A percentile compares a stretch with the other conserved stretches of the same genome.
Conservation (phyloP, 2,113 vertebrate species). For the Paramisgurnus dabryanus region DNA sequence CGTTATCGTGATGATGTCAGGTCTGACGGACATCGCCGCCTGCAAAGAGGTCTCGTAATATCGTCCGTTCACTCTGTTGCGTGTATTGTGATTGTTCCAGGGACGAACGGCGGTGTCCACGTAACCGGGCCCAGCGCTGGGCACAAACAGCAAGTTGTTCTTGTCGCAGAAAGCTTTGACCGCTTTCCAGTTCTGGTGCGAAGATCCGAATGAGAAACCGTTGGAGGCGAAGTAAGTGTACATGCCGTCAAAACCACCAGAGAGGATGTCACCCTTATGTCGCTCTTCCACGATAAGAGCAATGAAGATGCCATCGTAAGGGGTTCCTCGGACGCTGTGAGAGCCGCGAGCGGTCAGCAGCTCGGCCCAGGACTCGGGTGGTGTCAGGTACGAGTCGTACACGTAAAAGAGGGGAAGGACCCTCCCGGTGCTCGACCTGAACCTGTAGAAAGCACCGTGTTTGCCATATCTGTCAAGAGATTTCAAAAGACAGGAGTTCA, state of each 20-base stretch:
- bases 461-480: conserved; percentile 77
- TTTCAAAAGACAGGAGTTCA: not conserved
- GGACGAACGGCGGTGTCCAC: conserved; percentile 85
- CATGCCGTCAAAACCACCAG: conserved; percentile 83
- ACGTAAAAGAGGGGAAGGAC: conserved; percentile 87
- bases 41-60: conserved; percentile 89
- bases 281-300: conserved; percentile 85
- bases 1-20: conserved; percentile 85
- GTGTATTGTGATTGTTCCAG: conserved; percentile 91
- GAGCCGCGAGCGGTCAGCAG: conserved; percentile 80
- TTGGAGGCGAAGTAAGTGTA: conserved; percentile 92
- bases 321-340: conserved; percentile 80
- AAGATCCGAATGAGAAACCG: conserved; percentile 89
- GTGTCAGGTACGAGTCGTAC: conserved; percentile 87
- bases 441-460: conserved; percentile 85
- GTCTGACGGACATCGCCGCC: conserved; percentile 81
- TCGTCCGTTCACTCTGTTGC: conserved; percentile 86
- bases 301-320: conserved; percentile 84
- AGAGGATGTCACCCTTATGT: conserved; percentile 84
- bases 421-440: conserved; percentile 80
- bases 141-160: conserved; percentile 86
- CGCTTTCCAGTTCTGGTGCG: conserved; percentile 91
- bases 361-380: conserved; percentile 84
- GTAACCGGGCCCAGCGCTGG: conserved; percentile 86
- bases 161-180: conserved; percentile 86